These are phyloP conservation scores for Phenganax stokvisi DNA, from an alignment of 92 coral and sea anemone species.

Conservation along the genomic window DNA sequence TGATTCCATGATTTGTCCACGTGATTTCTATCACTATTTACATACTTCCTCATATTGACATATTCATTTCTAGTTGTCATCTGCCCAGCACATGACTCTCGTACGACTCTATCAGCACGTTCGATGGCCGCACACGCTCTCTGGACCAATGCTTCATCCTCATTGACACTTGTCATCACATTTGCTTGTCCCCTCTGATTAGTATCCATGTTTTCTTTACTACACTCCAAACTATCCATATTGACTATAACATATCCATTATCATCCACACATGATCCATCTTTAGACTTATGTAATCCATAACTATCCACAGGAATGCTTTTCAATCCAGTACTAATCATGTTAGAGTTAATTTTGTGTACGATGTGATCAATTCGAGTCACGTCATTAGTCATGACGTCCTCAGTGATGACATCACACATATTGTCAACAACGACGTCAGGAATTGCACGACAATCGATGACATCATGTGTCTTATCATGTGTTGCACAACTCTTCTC, in stretches of 20 bases:
- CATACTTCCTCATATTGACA: neutral
- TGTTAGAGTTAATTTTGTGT: neutral
- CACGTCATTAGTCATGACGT: slow-evolving; percentile 5
- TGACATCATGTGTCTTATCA: neutral
- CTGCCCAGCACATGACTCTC: slow-evolving; percentile 24
- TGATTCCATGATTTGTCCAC: neutral
- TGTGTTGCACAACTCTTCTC: neutral
- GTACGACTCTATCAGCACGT: slow-evolving; percentile 36
- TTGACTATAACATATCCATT: neutral
- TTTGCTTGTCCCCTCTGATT: neutral
- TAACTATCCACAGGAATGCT: neutral
- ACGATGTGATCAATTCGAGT: neutral
- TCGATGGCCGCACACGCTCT: slow-evolving; percentile 26
- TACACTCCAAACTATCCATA: slow-evolving; percentile 8
- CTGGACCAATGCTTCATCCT: slow-evolving; percentile 11
- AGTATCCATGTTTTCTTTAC: neutral
- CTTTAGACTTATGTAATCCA: neutral
- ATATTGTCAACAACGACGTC: neutral
- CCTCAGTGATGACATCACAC: slow-evolving; percentile 15
- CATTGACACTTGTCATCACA: neutral
- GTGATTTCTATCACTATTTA: neutral
- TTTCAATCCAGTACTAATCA: neutral
- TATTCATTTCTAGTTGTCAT: neutral
- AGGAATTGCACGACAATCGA: neutral
- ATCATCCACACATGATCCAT: neutral